Percentiles rank a stretch among this genome's conserved stretches.
These are phyloP conservation scores for Aeoliscus strigatus DNA, from an alignment of 2,797 vertebrate species.

Conservation along the genomic window DNA sequence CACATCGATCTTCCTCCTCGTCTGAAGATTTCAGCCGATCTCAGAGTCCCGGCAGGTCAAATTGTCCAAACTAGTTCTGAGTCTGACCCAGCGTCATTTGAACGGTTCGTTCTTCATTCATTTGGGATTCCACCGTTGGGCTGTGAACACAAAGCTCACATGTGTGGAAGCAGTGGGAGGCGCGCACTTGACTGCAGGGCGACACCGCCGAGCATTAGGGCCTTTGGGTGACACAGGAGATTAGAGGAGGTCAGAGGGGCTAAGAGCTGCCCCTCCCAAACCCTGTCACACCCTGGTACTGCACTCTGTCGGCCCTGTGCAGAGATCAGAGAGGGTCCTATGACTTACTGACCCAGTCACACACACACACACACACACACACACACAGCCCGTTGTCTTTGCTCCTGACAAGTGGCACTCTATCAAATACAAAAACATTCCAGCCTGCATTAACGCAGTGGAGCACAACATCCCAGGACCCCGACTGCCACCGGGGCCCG, in stretches of 20 bases:
- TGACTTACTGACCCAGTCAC: constrained; percentile 58
- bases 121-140: not conserved
- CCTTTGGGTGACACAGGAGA: constrained; percentile 35
- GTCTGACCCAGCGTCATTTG: no score
- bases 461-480: no score
- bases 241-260: constrained; percentile 36
- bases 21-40: no score
- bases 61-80: no score
- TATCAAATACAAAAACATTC: constrained; percentile 40
- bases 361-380: constrained; percentile 12
- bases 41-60: no score
- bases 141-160: not conserved
- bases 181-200: constrained; percentile 3
- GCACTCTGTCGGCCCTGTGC: constrained; percentile 10
- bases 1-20: no score
- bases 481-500: no score
- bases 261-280: constrained; percentile 10
- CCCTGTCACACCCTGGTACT: constrained; percentile 50
- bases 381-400: no score
- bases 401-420: constrained; percentile 28
- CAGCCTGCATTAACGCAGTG: constrained; percentile 40
- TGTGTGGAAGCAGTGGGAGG: not conserved
- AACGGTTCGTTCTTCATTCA: no score
- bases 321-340: constrained; percentile 55
- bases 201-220: constrained; percentile 2